phyloP scores from a whole-genome alignment of 2,888 invertebrate genomes.

The Callosobruchus maculatus region DNA sequence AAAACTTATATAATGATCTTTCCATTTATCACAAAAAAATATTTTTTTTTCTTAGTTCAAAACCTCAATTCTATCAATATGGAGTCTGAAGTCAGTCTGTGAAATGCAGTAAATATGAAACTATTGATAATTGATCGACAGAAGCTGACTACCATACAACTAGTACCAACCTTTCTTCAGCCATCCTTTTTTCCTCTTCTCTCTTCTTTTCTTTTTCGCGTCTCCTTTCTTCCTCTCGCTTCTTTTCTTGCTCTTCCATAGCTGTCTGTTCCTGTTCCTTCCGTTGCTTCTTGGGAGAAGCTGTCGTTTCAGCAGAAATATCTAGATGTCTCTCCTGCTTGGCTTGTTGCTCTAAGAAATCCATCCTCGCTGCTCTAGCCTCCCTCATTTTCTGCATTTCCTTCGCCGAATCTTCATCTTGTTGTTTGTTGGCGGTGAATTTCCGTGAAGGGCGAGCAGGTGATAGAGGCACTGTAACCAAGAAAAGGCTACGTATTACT shows the following conservation, averaged over 20 bases:
- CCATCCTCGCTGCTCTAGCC: constrained; percentile 60
- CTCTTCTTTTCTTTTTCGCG: neutral
- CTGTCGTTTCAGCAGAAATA: constrained; percentile 46
- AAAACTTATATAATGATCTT: no score
- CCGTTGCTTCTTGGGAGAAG: constrained; percentile 57
- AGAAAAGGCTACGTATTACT: neutral
- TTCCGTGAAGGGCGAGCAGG: constrained; percentile 67
- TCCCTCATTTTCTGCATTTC: constrained; percentile 57
- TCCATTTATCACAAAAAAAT: no score
- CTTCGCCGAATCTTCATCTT: constrained; percentile 44
- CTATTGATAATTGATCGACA: neutral
- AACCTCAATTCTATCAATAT: no score
- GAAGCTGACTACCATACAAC: neutral
- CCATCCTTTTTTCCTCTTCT: constrained; percentile 39
- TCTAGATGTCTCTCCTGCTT: constrained; percentile 31
- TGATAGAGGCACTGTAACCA: constrained; percentile 51
- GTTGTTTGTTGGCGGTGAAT: constrained; percentile 55
- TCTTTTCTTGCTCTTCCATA: constrained; percentile 43
- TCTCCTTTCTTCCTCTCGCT: constrained; percentile 26
- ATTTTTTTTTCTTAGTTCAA: no score
- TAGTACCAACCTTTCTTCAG: constrained; percentile 56
- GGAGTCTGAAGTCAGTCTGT: no score
- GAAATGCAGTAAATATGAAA: neutral
- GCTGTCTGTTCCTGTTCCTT: constrained; percentile 49
- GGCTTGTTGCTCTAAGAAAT: constrained; percentile 58